Percentiles rank a stretch among this genome's conserved stretches.
phyloP scores from a whole-genome alignment of 2,113 vertebrate species.

The Petrocephalus microphthalmus region DNA sequence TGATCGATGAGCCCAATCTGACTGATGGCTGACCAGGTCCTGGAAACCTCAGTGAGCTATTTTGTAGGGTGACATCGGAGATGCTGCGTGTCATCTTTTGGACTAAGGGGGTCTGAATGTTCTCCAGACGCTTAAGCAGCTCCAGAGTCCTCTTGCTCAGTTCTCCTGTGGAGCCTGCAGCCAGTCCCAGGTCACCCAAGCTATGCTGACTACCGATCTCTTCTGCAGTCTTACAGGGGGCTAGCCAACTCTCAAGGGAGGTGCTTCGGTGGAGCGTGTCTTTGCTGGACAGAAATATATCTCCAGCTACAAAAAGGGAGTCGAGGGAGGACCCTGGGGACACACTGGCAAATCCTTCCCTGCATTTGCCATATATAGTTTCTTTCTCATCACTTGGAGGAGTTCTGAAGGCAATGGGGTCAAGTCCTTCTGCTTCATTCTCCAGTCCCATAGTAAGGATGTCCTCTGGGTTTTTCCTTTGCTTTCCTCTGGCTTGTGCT shows the following conservation, averaged over 20 bases:
- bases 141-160: constrained; percentile 91
- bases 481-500: constrained; percentile 45
- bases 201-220: constrained; percentile 70
- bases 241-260: constrained; percentile 83
- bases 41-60: constrained; percentile 66
- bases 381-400: constrained; percentile 35
- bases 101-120: constrained; percentile 80
- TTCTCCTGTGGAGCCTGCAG: constrained; percentile 75
- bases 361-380: constrained; percentile 35
- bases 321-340: constrained; percentile 83
- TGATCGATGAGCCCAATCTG: constrained; percentile 70
- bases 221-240: constrained; percentile 69
- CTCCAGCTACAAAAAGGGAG: constrained; percentile 76
- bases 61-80: constrained; percentile 84
- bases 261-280: constrained; percentile 77
- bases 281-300: constrained; percentile 72
- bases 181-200: constrained; percentile 63
- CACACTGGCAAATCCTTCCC: constrained; percentile 48
- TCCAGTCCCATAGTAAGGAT: constrained; percentile 64
- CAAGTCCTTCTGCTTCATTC: constrained; percentile 48
- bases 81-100: constrained; percentile 87
- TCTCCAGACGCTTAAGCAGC: constrained; percentile 85
- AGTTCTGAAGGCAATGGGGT: constrained; percentile 42
- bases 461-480: constrained; percentile 68
- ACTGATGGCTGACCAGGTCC: constrained; percentile 48